Evolutionary conservation across 2,113 vertebrate species (phyloP), one percentile per base, ranked within the genome.

Genomic region (Scalopus aquaticus): DNA sequence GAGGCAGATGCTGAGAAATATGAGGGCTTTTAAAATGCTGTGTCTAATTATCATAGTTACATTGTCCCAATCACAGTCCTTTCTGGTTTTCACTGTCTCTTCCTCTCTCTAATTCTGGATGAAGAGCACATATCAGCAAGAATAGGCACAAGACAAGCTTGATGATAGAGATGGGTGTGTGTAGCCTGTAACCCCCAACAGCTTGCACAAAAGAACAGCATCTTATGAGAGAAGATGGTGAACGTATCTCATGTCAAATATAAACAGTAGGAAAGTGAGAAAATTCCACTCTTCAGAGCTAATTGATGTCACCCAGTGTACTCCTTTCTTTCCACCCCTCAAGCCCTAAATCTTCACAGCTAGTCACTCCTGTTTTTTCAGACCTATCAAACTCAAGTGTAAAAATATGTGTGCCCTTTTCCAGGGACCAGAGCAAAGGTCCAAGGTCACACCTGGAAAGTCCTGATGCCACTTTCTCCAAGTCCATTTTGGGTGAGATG

Each of bases 361-460:
- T 90, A 95, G 62, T 80, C 60, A 69, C 81, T 96, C 78, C 81
- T 22, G 35, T 93, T 96, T 97, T 94, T 89, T 96, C 77, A 95
- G 96, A 97, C 88, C 88, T 96, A 96, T 97, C 95, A 96, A 64
- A 96, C 96, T 91, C 92, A 98, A 98, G 96, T 94, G 95, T 96
- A 97, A 98, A 98, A 98, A 97, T 96, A 97, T 96, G 95, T 70
- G 96, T 97, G 94, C 39, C 69, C 84, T 95, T 39, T 95, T 97
- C 76, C 97, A 91, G 70, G 67, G 77, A 85, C 96, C 79, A 82
- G 90, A 95, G 90, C 91, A 96, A 90, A 95, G 93, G 97, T 95
- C 88, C 16, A 39, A 98, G 98, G 98, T 97, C 97, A 97, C 98
- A 98, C 97, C 98, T 98, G 98, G 94, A 98, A 98, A 87, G 88